These are phyloP conservation scores for Zosterops hypoxanthus DNA, from an alignment of 2,113 vertebrate species.

Conservation along the genomic window DNA sequence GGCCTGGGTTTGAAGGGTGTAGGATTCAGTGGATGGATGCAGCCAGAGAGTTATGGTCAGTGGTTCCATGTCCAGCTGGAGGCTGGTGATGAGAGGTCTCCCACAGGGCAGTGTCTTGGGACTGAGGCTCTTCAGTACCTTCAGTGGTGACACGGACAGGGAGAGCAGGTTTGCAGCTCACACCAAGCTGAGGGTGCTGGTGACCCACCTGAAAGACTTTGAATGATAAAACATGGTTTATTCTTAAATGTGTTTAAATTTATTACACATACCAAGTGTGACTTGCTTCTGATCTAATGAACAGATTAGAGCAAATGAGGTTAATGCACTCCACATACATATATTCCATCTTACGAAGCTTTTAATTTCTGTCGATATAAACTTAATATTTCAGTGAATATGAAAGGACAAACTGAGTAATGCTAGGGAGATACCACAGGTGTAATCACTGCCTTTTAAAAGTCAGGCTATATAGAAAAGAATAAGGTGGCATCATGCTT, in stretches of 20 bases:
- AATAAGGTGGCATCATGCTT: not conserved
- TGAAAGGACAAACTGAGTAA: not conserved
- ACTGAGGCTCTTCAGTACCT: not conserved
- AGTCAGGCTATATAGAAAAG: not conserved
- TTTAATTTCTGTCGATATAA: not conserved
- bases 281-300: not conserved
- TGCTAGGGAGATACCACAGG: not conserved
- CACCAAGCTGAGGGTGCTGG: not conserved
- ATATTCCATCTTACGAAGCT: not conserved
- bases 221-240: not conserved
- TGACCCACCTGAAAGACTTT: not conserved
- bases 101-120: not conserved
- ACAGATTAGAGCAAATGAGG: not conserved
- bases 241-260: not conserved
- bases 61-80: not conserved
- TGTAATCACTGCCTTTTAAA: not conserved
- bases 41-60: not conserved
- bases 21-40: not conserved
- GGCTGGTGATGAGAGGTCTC: not conserved
- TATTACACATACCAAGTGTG: not conserved
- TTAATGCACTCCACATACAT: not conserved
- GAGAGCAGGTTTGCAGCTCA: not conserved
- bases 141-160: not conserved
- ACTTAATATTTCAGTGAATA: not conserved
- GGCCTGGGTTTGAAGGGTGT: not conserved